Evolutionary conservation across 2,888 invertebrate species (phyloP).

Genomic region (Zelleria hepariella): DNA sequence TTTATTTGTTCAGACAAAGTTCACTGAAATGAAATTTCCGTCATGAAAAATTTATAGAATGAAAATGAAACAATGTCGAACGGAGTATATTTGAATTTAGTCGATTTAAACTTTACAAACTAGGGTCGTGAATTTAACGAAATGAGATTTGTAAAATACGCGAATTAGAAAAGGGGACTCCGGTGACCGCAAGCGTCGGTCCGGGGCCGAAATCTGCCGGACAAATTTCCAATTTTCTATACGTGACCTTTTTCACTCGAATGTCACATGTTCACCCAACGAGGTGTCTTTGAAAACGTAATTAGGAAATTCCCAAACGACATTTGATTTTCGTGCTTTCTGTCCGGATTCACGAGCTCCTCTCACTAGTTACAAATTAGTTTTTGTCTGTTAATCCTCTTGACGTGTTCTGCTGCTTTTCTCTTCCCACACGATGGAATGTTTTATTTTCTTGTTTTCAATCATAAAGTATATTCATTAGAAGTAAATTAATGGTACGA

Average conservation of each 20-base stretch:
- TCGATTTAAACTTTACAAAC: constrained; percentile 16
- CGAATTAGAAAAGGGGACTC: constrained; percentile 26
- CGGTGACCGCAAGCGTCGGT: constrained; percentile 18
- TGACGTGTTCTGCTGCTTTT: neutral
- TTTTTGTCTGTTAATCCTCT: constrained; percentile 33
- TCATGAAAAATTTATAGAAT: neutral
- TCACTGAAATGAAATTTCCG: neutral
- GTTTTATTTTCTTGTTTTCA: neutral
- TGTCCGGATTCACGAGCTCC: constrained; percentile 35
- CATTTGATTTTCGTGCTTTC: constrained; percentile 39
- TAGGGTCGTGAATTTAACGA: neutral
- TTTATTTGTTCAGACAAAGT: neutral
- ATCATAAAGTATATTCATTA: too few relatives aligned
- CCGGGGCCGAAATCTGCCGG: constrained; percentile 21
- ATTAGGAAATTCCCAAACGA: constrained; percentile 70
- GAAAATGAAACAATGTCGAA: neutral
- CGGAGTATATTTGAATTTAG: neutral
- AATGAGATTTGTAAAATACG: constrained; percentile 47
- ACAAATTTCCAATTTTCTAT: constrained; percentile 57
- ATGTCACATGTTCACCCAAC: constrained; percentile 66
- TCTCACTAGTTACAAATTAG: constrained; percentile 49
- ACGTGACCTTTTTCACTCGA: constrained; percentile 66
- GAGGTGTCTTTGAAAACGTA: constrained; percentile 71
- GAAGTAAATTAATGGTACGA: too few relatives aligned
- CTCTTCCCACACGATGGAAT: neutral